Percentiles rank a stretch among this genome's conserved stretches.
These are phyloP conservation scores for Clostera curtula DNA, from an alignment of 2,888 invertebrate genomes.

Conservation along the genomic window DNA sequence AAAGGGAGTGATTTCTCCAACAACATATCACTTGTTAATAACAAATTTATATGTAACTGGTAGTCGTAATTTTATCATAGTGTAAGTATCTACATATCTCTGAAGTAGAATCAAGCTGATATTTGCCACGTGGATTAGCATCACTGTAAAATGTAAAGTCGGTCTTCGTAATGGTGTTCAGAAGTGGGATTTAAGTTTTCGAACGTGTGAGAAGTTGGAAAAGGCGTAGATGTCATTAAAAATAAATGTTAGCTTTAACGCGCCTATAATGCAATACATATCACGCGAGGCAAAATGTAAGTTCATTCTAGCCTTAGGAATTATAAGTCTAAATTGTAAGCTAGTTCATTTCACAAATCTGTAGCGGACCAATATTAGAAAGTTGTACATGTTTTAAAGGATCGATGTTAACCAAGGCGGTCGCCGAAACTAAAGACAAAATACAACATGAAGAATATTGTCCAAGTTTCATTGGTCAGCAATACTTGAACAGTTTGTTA, in stretches of 20 bases:
- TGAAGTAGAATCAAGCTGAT: slow-evolving; percentile 37
- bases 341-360: slow-evolving; percentile 69
- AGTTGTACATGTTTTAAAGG: slow-evolving; percentile 67
- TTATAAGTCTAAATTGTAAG: slow-evolving; percentile 49
- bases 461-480: too few species aligned
- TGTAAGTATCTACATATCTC: slow-evolving; percentile 62
- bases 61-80: slow-evolving; percentile 65
- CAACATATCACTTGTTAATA: slow-evolving; percentile 75
- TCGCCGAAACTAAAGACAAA: not conserved
- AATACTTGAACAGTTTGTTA: slow-evolving; percentile 6
- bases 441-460: too few species aligned
- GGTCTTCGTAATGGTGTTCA: slow-evolving; percentile 32
- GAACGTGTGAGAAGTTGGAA: slow-evolving; percentile 24
- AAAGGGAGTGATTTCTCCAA: slow-evolving; percentile 66
- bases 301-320: slow-evolving; percentile 66
- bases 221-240: slow-evolving; percentile 32
- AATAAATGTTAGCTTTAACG: slow-evolving; percentile 55
- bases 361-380: slow-evolving; percentile 76
- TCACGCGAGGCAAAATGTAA: slow-evolving; percentile 69
- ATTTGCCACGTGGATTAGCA: slow-evolving; percentile 34
- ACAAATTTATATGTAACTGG: slow-evolving; percentile 62
- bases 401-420: slow-evolving; percentile 28
- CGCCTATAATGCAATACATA: slow-evolving; percentile 72
- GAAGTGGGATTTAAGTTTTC: slow-evolving; percentile 26
- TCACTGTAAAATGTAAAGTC: slow-evolving; percentile 26